Base-by-base conservation (phyloP, 2,113 vertebrate species). In the Pan troglodytes region DNA sequence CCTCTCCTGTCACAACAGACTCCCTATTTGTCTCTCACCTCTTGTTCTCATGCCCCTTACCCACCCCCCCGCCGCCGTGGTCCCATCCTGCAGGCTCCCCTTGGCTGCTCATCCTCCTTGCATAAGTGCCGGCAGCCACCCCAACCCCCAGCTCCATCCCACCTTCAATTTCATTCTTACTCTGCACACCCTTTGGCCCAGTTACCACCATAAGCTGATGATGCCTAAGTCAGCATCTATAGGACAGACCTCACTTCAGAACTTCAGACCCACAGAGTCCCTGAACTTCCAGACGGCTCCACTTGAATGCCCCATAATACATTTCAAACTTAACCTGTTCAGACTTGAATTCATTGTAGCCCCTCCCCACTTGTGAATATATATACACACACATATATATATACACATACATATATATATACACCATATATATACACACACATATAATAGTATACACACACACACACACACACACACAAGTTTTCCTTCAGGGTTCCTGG, bases 51-150 rank as follows among this genome's bases (percentile, higher is more conserved):
- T 20, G 4, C 32, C 3, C 6, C 1, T 3, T 11, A 20, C 6
- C 32, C 9, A 7, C 17, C 52, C 52, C 6, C 18, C 6, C 6
- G 0, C 52, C 16, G 1, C 35, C n/a, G 5, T 64, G 27, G 12
- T 40, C 75, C 55, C 18, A 0, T 23, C 52, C 30, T 25, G 16
- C 57, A 32, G 40, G 50, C 12, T 48, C 22, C 25, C 73, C 8
- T 5, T 0, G 12, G 57, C 59, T 2, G 0, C 6, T 70, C 35
- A 50, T 68, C 52, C 20, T 79, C n/a, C 38, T 18, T 6, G 35
- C 61, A 3, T 3, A 0, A 35, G 27, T 12, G 20, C 35, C 16
- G 6, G 32, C 4, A 2, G 1, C 4, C n/a, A 5, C n/a, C 32
- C 27, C 1, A 4, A n/a, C 3, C 35, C 13, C 59, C 27, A 38